These are phyloP conservation scores for Mystacides longicornis DNA, from an alignment of 2,888 invertebrate species.

Conservation along the genomic window DNA sequence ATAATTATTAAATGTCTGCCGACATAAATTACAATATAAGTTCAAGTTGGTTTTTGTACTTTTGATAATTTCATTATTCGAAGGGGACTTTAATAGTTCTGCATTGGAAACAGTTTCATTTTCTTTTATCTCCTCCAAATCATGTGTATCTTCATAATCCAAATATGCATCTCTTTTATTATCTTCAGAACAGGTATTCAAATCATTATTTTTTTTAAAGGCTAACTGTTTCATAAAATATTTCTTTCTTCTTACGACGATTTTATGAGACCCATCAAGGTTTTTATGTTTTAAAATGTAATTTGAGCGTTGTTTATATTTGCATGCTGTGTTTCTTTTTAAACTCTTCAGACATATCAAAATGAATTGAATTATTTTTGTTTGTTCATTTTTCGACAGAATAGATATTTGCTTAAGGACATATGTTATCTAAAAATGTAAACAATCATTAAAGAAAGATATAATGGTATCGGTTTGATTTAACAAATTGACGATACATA, in stretches of 20 bases:
- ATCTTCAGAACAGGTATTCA: not conserved
- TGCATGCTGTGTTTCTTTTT: conserved; percentile 4
- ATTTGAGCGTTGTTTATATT: not conserved
- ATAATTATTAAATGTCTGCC: not conserved
- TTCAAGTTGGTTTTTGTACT: not conserved
- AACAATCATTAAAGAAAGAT: no score
- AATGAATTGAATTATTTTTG: conserved; percentile 9
- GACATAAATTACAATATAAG: not conserved
- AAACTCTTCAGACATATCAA: conserved; percentile 8
- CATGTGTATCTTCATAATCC: not conserved
- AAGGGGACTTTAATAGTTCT: not conserved
- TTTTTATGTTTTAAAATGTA: not conserved
- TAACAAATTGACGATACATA: no score
- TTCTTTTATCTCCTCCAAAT: not conserved
- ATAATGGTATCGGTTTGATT: no score
- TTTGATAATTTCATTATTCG: not conserved
- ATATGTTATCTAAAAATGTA: conserved; percentile 13
- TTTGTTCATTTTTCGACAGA: conserved; percentile 11
- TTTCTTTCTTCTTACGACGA: not conserved
- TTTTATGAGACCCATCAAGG: not conserved
- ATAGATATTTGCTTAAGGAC: conserved; percentile 10
- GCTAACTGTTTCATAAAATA: not conserved
- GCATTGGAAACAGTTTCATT: not conserved
- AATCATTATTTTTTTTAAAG: not conserved
- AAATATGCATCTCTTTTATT: not conserved